Conservation (phyloP, 2,797 vertebrate species). For the Myiotriccus ornatus region DNA sequence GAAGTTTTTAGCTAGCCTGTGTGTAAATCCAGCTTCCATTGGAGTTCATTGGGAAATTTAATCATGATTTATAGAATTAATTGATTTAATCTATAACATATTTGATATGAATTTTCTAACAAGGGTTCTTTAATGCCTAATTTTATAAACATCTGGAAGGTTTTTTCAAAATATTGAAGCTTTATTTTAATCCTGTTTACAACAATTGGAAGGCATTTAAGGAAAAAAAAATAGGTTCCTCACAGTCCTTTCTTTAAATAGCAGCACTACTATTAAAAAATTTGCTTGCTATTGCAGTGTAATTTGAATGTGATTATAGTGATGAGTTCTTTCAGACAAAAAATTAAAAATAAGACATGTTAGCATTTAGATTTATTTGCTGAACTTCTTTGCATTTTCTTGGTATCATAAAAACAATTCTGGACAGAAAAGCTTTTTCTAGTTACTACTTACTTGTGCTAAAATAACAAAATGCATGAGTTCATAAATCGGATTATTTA, state of each 20-base stretch:
- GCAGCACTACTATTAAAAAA: background rate
- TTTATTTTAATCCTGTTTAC: background rate
- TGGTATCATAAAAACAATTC: background rate
- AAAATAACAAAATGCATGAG: background rate
- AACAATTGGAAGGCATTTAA: background rate
- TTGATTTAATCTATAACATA: background rate
- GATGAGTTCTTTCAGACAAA: background rate
- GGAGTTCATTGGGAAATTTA: background rate
- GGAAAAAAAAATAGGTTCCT: background rate
- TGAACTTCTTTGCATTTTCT: background rate
- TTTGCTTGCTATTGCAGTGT: background rate
- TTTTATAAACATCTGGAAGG: background rate
- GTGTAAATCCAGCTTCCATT: background rate
- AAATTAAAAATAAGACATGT: background rate
- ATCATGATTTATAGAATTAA: background rate
- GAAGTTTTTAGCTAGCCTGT: background rate
- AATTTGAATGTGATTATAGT: constrained; percentile 18
- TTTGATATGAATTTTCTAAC: background rate
- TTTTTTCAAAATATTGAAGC: background rate
- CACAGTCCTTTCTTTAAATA: background rate
- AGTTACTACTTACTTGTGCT: background rate
- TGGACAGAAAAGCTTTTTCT: background rate
- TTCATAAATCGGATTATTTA: background rate
- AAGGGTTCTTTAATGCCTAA: background rate
- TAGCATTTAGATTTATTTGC: background rate